phyloP scores from a whole-genome alignment of 1,140 invertebrate species.

The Penaeus chinensis region DNA sequence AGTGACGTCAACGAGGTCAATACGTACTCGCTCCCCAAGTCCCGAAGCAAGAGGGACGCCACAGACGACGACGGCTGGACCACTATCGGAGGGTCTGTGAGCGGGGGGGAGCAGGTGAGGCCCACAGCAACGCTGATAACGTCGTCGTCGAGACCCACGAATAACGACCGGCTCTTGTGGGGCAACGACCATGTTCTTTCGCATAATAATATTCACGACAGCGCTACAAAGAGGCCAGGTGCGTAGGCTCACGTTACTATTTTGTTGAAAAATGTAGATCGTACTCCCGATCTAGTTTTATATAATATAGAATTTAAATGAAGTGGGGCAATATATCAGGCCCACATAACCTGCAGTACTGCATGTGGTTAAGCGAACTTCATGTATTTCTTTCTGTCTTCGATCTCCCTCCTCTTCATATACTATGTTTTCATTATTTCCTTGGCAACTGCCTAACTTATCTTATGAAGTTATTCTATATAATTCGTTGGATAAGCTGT shows the following conservation, averaged over 20 bases:
- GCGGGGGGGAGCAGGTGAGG: neutral
- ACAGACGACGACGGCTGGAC: conserved; percentile 37
- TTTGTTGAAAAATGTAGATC: too few species aligned
- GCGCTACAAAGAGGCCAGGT: neutral
- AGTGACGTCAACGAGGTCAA: neutral
- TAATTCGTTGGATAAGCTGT: too few species aligned
- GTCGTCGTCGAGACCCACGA: neutral
- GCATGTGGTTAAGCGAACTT: too few species aligned
- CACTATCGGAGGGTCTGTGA: conserved; percentile 17
- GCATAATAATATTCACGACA: conserved; percentile 10
- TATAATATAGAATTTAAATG: too few species aligned
- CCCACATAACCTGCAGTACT: too few species aligned
- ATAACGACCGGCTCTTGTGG: conserved; percentile 38
- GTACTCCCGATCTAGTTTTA: too few species aligned
- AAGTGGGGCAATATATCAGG: too few species aligned
- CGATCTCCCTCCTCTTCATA: too few species aligned
- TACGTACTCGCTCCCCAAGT: neutral
- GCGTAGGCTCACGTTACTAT: neutral
- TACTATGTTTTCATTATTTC: too few species aligned
- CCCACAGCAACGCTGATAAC: conserved; percentile 16
- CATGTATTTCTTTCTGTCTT: too few species aligned
- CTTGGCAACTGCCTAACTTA: too few species aligned
- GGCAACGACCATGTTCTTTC: neutral
- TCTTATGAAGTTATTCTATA: too few species aligned
- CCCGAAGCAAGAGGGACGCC: neutral